Base-by-base conservation (phyloP, 2,888 invertebrate genomes). In the Drosophila dives region DNA sequence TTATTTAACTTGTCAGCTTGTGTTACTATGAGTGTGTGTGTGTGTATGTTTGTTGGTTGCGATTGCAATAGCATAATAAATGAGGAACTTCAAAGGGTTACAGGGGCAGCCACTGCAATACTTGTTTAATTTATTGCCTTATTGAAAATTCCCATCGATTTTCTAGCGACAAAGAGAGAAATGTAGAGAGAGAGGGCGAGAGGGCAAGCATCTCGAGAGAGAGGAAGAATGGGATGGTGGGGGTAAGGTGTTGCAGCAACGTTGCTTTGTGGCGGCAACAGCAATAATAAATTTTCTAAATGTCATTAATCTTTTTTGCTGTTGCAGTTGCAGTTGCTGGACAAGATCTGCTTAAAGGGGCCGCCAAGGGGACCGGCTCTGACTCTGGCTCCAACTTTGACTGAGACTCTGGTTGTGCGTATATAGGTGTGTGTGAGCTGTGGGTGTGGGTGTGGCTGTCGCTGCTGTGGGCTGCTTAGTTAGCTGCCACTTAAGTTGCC, bases 221-320 rank as follows among this genome's bases (percentile, higher is more conserved):
- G 49, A 11, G n/a, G 0, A 32, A 17, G 4, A 32, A 0, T 0
- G 5, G 20, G 17, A 32, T 32, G 36, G 42, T 42, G 33, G 42
- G 50, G 51, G 17, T 26, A 12, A 69, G 69, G 69, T 73, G 65
- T 68, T 64, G 71, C 70, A 68, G 68, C 60, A 69, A 72, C 76
- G 68, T 75, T 45, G 20, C 81, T 69, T 67, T 77, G 86, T 66
- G 80, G 77, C 77, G 64, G 83, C 75, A 80, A 68, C 48, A 69
- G 88, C 80, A 85, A 89, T 89, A 89, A 89, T 86, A 86, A 87
- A 86, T 86, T 87, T 85, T 82, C 87, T 87, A 89, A 86, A 86
- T 85, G 78, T 85, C 86, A 86, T 86, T 86, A 86, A 86, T 86
- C 86, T 86, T 85, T 75, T 80, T 81, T 55, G 72, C 89, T 77